A percentile compares a stretch with the other conserved stretches of the same genome.
Conservation (phyloP, 2,888 invertebrate species). For the Falcaria lacertinaria region DNA sequence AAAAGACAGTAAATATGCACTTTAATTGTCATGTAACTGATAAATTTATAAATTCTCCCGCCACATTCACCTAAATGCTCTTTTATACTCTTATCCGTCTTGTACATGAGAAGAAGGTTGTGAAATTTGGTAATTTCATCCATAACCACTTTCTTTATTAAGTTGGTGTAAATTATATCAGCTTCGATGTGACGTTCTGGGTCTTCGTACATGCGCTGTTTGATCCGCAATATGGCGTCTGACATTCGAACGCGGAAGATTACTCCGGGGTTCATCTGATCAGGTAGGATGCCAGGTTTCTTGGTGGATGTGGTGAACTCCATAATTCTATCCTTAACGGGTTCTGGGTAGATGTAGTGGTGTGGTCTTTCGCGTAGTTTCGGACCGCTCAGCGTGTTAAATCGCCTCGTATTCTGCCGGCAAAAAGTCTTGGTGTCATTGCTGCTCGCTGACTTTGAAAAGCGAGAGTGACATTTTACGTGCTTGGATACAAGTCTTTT, state of each 20-base stretch:
- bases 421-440: constrained; percentile 40
- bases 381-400: constrained; percentile 55
- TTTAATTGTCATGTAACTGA: constrained; percentile 71
- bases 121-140: constrained; percentile 73
- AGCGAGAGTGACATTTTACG: no score
- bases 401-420: constrained; percentile 49
- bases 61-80: constrained; percentile 72
- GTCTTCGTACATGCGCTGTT: constrained; percentile 72
- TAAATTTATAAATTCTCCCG: constrained; percentile 68
- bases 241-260: constrained; percentile 71
- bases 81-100: constrained; percentile 67
- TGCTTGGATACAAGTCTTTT: no score
- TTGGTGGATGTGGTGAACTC: constrained; percentile 59
- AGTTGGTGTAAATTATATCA: constrained; percentile 69
- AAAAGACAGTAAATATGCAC: constrained; percentile 72
- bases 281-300: constrained; percentile 61
- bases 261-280: constrained; percentile 71
- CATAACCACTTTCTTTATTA: constrained; percentile 69
- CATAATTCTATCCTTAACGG: constrained; percentile 60
- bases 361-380: constrained; percentile 61
- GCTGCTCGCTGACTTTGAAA: no score
- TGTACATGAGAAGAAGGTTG: constrained; percentile 65
- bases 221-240: constrained; percentile 66
- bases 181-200: constrained; percentile 68
- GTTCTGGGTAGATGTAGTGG: constrained; percentile 69